Evolutionary conservation across 1,140 invertebrate species (phyloP).

Genomic region (Akabosia matsudoensis): DNA sequence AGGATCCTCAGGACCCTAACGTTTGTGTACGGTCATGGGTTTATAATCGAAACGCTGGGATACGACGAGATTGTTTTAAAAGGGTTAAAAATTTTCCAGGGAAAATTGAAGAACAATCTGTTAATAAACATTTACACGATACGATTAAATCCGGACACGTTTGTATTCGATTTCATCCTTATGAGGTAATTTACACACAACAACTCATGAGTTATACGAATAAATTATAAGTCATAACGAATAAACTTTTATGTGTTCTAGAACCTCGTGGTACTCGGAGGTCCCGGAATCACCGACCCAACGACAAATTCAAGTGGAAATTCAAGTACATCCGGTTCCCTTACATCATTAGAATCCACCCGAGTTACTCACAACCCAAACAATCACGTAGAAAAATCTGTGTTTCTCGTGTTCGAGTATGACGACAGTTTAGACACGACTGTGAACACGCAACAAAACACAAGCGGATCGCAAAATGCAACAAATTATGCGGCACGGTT

Average conservation of each 20-base stretch:
- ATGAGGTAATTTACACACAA: no score
- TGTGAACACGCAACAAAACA: neutral
- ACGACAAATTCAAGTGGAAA: neutral
- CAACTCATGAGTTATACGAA: no score
- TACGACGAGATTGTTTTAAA: slow-evolving; percentile 53
- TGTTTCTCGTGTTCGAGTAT: slow-evolving; percentile 7
- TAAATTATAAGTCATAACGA: no score
- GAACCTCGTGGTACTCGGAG: neutral
- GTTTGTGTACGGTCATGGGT: slow-evolving; percentile 50
- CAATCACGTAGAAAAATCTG: neutral
- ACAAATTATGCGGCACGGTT: no score
- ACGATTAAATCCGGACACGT: neutral
- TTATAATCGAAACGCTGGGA: slow-evolving; percentile 35
- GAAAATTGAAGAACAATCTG: slow-evolving; percentile 72
- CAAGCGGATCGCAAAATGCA: neutral
- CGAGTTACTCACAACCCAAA: neutral
- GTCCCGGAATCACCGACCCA: neutral
- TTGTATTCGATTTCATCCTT: neutral
- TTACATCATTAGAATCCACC: neutral
- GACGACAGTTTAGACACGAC: neutral
- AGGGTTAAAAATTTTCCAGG: slow-evolving; percentile 56
- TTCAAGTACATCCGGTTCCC: neutral
- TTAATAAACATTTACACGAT: neutral
- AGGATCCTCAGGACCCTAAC: slow-evolving; percentile 65
- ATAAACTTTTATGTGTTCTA: no score